Base-by-base conservation (phyloP, 1,140 invertebrate species). In the Tetramorium simillimum region DNA sequence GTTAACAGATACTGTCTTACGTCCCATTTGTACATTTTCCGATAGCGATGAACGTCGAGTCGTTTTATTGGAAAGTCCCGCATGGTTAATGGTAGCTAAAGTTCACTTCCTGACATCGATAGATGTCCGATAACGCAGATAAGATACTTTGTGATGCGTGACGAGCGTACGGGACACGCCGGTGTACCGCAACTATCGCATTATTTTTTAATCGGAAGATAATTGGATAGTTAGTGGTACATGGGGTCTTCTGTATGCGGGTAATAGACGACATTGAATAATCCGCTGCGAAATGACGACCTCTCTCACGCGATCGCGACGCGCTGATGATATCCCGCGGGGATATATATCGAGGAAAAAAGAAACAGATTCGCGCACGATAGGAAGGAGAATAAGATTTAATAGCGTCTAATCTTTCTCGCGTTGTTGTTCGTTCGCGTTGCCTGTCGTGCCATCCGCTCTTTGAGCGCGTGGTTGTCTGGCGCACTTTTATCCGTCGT, bases 201-300 rank as follows among this genome's bases (percentile, higher is more conserved):
- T 80, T 80, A 80, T 67, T 80, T 78, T 67, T 80, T 80, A 80
- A 80, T 80, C 76, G 12, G 12, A 80, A 51, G 28, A 51, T 80
- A 80, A 80, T 80, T 80, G 21, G 60, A 21, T 80, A 80, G 76
- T 80, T 67, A 76, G 43, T 67, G 43, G 76, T 67, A 65, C 43
- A 65, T 60, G 43, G 24, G 43, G 24, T 46, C 10, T 16, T 63
- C 60, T 33, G 43, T 53, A 18, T 46, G 40, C 14, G 18, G 51
- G 28, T 65, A 80, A 80, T 80, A 51, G 60, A 24, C 60, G 76
- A 67, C 60, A 67, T 67, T 51, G 76, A 80, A 67, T 80, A 80
- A 80, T 67, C 21, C 43, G 14, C 9, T 21, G 60, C 6, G 76
- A 80, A 80, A 80, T 67, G n/a, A n/a, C 76, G 43, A 80, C 60